Conservation (phyloP, 2,113 vertebrate species). For the Gnathochromis pfefferi region DNA sequence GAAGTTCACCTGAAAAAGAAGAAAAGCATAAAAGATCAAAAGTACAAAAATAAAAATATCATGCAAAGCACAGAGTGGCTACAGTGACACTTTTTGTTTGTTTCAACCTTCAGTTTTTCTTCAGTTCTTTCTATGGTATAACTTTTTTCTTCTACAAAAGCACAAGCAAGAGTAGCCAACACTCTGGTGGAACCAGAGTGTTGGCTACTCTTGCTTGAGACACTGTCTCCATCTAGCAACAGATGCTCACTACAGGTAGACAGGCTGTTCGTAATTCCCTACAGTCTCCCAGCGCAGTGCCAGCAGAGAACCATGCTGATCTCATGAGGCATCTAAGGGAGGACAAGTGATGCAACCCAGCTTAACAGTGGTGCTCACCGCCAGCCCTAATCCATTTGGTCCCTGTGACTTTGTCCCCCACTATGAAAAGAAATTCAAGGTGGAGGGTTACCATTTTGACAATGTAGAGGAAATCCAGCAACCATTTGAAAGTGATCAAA, state of each 20-base stretch:
- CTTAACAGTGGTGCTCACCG: not conserved
- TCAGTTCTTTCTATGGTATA: not conserved
- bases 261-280: not conserved
- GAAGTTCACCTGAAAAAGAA: not conserved
- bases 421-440: not conserved
- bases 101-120: not conserved
- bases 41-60: not conserved
- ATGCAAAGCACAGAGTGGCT: not conserved
- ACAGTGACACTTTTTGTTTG: not conserved
- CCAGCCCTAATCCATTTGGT: not conserved
- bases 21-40: not conserved
- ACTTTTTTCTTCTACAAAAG: not conserved
- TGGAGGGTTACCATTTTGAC: not conserved
- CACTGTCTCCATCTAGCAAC: not conserved
- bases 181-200: accelerated
- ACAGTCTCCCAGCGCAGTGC: not conserved
- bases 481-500: not conserved
- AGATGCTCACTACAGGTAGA: not conserved
- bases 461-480: not conserved
- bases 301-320: not conserved
- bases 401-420: not conserved
- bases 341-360: not conserved
- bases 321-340: not conserved
- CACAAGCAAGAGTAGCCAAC: not conserved
- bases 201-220: not conserved